Evolutionary conservation across 2,797 vertebrate genomes (phyloP), one percentile per base, ranked within the genome.

Genomic region (Rhabdomys pumilio): DNA sequence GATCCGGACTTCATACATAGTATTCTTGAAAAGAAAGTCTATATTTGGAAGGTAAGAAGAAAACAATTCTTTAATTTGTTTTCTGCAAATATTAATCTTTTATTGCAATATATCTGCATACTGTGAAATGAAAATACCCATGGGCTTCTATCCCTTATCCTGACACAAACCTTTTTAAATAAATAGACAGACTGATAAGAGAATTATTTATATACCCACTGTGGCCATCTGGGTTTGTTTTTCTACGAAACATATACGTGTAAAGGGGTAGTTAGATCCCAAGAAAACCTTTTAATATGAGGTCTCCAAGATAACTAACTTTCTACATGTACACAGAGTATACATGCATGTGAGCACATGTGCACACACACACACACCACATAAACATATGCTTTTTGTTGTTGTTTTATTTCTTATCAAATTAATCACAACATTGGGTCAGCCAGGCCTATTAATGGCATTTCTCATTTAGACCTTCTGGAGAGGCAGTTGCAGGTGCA

Each of bases 371-470:
- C 47, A 55, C 34, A 87, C 38, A 75, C 5, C 19, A 77, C 41
- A 47, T 13, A 53, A 20, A 53, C 7, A 63, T 7, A 47, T n/a
- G 61, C 59, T 31, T 29, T 97, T 41, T 95, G 73, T 95, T 94
- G 87, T 90, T 97, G 97, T 98, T 99, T 98, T 97, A 98, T 98
- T 98, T 97, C 98, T 97, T 98, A 98, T 99, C 99, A 98, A 98
- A 99, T 99, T 99, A 99, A 99, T 99, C 99, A 99, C 98, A 98
- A 98, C 98, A 97, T 98, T 97, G 98, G 98, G 98, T 98, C 98
- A 98, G 99, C 98, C 98, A 99, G 95, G 98, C 97, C 98, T 98
- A 98, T 99, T 99, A 99, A 99, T 99, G 99, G 99, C 99, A 99
- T 99, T 98, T 98, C 98, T 98, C 98, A 98, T 98, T 98, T 98